These are phyloP conservation scores for Conomelus anceps DNA, from an alignment of 2,888 invertebrate genomes.

Conservation along the genomic window DNA sequence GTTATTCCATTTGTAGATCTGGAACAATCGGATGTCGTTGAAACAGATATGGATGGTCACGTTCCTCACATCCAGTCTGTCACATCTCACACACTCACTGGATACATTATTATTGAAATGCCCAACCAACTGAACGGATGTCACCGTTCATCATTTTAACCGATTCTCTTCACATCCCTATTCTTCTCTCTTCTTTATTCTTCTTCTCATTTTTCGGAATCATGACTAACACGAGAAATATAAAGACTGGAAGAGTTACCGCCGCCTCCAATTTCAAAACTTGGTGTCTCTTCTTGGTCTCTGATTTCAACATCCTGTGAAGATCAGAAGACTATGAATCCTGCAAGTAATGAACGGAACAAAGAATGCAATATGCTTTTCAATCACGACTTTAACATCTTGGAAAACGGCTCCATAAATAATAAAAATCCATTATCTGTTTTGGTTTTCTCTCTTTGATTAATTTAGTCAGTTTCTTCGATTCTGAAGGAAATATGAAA, in stretches of 20 bases:
- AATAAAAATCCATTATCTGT: background rate
- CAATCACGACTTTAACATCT: background rate
- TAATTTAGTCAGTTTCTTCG: background rate
- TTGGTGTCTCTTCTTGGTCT: background rate
- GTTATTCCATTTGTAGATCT: background rate
- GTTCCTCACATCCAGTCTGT: background rate
- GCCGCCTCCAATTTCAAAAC: background rate
- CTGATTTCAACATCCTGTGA: background rate
- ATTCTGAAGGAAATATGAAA: no score
- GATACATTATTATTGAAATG: background rate
- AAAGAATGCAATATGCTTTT: background rate
- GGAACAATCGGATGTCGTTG: background rate
- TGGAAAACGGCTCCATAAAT: background rate
- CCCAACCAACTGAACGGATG: background rate
- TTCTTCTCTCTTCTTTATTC: background rate
- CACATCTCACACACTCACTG: background rate
- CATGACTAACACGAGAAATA: background rate
- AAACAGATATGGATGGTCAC: background rate
- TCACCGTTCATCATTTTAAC: background rate
- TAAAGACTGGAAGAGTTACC: background rate
- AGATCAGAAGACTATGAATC: background rate
- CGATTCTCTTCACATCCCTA: background rate
- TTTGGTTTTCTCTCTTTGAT: background rate
- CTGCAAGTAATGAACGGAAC: background rate
- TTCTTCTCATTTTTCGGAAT: background rate